Conservation (phyloP, 2,888 invertebrate genomes). For the Macrophya alboannulata region DNA sequence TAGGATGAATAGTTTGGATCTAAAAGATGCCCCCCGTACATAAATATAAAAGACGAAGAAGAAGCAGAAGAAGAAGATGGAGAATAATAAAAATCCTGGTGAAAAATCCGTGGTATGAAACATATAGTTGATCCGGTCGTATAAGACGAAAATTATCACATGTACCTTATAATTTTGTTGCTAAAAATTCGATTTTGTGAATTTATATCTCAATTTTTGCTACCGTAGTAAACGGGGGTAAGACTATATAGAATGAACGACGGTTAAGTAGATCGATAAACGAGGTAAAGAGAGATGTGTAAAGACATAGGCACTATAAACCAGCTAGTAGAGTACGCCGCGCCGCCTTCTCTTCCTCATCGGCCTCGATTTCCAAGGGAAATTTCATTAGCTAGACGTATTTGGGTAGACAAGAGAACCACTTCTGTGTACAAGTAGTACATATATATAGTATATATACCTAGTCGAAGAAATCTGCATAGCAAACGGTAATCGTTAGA, state of each 20-base stretch:
- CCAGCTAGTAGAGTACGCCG: too few species aligned
- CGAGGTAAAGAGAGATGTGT: not conserved
- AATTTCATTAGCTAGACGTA: constrained; percentile 43
- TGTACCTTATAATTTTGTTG: not conserved
- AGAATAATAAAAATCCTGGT: not conserved
- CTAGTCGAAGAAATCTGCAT: constrained; percentile 19
- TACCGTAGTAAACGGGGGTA: not conserved
- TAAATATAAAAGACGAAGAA: not conserved
- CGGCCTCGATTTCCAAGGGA: constrained; percentile 5
- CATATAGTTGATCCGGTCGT: too few species aligned
- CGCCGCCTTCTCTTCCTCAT: not conserved
- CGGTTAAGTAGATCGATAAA: not conserved
- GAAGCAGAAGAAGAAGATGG: not conserved
- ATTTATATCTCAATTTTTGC: not conserved
- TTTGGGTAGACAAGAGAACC: constrained; percentile 42
- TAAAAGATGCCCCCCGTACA: not conserved
- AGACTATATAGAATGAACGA: not conserved
- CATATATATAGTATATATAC: too few species aligned
- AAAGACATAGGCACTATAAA: not conserved
- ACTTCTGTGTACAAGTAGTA: constrained; percentile 33
- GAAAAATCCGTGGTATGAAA: not conserved
- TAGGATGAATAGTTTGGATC: constrained; percentile 16
- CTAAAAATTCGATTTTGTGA: not conserved
- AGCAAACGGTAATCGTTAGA: constrained; percentile 17
- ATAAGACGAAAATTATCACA: too few species aligned